A percentile compares a stretch with the other conserved stretches of the same genome.
Evolutionary conservation across 2,113 vertebrate genomes (phyloP).

Genomic region (Gnathonemus echidnorhynchus): DNA sequence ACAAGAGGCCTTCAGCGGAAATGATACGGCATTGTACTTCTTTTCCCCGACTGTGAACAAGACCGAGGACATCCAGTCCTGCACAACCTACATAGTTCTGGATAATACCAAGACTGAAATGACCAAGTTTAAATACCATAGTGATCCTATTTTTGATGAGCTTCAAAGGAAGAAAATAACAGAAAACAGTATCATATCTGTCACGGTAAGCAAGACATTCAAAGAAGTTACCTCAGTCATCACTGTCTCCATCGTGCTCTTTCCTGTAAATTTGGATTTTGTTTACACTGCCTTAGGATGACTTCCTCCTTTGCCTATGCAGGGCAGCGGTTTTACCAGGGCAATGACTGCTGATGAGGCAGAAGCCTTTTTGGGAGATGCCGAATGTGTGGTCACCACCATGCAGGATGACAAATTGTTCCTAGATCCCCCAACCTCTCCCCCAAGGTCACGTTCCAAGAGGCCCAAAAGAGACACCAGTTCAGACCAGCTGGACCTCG

Average conservation of each 20-base stretch:
- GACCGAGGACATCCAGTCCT: constrained; percentile 56
- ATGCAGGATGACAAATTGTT: constrained; percentile 82
- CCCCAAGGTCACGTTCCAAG: constrained; percentile 63
- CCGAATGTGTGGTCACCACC: constrained; percentile 73
- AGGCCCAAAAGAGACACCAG: constrained; percentile 76
- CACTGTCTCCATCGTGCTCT: neutral
- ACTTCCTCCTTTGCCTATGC: neutral
- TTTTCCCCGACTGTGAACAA: constrained; percentile 65
- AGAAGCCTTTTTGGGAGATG: constrained; percentile 78
- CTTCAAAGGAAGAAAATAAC: constrained; percentile 51
- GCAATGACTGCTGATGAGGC: constrained; percentile 85
- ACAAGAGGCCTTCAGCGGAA: constrained; percentile 38
- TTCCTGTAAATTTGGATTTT: neutral
- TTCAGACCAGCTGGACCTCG: constrained; percentile 77
- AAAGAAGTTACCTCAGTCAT: neutral
- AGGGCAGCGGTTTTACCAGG: constrained; percentile 83
- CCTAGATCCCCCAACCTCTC: constrained; percentile 73
- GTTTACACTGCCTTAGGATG: neutral
- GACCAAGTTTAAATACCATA: constrained; percentile 67
- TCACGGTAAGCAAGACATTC: constrained; percentile 44
- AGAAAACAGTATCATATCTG: constrained; percentile 52
- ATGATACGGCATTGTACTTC: constrained; percentile 72
- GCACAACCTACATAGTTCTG: constrained; percentile 67
- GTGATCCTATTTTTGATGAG: constrained; percentile 68
- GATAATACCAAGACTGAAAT: constrained; percentile 66